Base-by-base conservation (phyloP, 1,140 invertebrate genomes). In the Drosophila fuyamai region DNA sequence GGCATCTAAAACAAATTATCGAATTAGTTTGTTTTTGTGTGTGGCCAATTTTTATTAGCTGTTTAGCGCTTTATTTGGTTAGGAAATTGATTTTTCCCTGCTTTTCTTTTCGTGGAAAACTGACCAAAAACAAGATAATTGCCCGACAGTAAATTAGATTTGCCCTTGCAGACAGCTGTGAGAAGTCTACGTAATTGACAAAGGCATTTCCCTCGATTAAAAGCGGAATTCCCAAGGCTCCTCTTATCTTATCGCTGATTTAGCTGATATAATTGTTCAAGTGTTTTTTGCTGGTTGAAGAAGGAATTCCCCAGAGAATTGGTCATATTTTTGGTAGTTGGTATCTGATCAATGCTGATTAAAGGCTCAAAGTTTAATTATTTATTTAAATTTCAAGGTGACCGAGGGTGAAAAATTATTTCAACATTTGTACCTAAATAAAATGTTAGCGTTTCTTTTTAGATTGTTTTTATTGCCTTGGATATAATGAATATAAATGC, bases 41-140 rank as follows among this genome's bases (percentile, higher is more conserved):
- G 78, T 53, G 66, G 78, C 59, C 61, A 77, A 51, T 48, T 86
- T 86, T 86, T 76, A 86, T 81, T 79, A 72, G 75, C 75, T 72
- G 56, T 75, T 79, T 81, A 76, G 78, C 82, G 61, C 65, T 67
- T 72, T 79, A 81, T 81, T 86, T 79, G 75, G 61, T 51, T 67
- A 51, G 53, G 58, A 62, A 81, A 86, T 86, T 81, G 55, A 66
- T 84, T 74, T 46, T 47, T 23, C 35, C 43, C 38, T 65, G 29
- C 18, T 46, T 60, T 65, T 46, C 5, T 13, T 9, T 16, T n/a
- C 23, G 10, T 7, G 10, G 47, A n/a, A 23, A 16, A 9, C 57
- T 62, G 44, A 38, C 50, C 46, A 54, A 57, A 71, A 71, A 41
- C 53, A 71, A 58, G 44, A 55, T 71, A 71, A 70, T 72, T 71